These are phyloP conservation scores for Myripristis jacobus DNA, from an alignment of 2,797 vertebrate species.

Conservation along the genomic window DNA sequence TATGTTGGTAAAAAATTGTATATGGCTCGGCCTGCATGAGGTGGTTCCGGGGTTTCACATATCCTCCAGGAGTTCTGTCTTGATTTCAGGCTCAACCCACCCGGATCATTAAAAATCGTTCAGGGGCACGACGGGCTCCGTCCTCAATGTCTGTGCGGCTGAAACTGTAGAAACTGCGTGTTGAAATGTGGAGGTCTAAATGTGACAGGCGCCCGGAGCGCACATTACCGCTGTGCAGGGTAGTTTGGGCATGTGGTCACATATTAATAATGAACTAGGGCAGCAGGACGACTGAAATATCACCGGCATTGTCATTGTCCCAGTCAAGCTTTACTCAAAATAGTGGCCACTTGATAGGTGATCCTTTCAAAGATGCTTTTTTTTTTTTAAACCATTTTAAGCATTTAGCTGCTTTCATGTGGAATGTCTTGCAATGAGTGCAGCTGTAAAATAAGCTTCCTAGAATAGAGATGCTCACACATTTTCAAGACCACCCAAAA, in stretches of 20 bases:
- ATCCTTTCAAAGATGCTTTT: conserved; percentile 55
- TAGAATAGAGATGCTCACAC: background rate
- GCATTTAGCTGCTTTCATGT: background rate
- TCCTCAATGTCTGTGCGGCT: conserved; percentile 80
- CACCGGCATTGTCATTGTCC: conserved; percentile 73
- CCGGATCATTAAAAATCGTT: conserved; percentile 85
- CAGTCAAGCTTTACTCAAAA: conserved; percentile 68
- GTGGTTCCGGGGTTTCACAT: conserved; percentile 77
- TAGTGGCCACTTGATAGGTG: conserved; percentile 66
- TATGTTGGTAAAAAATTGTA: conserved; percentile 43
- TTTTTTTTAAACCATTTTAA: conserved; percentile 5
- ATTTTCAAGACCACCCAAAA: conserved; percentile 9
- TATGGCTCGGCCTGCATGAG: conserved; percentile 64
- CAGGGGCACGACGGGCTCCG: conserved; percentile 72
- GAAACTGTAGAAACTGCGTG: conserved; percentile 87
- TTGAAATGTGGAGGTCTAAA: conserved; percentile 83
- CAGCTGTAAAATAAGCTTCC: background rate
- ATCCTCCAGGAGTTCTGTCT: conserved; percentile 77
- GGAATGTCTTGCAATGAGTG: background rate
- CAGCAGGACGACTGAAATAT: conserved; percentile 79
- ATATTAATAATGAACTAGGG: conserved; percentile 84
- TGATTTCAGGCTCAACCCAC: conserved; percentile 79
- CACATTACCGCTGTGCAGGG: conserved; percentile 72
- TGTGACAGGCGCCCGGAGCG: conserved; percentile 82
- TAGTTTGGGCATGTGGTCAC: conserved; percentile 78